These are phyloP conservation scores for Oncopodura yosiiana DNA, from an alignment of 1,140 invertebrate genomes.

Conservation along the genomic window DNA sequence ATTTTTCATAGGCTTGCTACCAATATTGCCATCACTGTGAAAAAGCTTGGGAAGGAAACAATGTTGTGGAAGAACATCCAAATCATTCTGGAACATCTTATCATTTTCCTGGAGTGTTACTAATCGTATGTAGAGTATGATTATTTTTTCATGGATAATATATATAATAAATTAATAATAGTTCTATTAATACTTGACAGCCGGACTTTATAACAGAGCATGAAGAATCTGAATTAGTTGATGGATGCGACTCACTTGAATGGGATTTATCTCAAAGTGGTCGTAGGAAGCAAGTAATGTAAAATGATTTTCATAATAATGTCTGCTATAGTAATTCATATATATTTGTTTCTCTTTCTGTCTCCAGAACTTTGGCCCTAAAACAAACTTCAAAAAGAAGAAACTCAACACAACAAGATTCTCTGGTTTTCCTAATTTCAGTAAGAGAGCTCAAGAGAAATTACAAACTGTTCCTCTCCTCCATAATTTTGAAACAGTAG, in stretches of 20 bases:
- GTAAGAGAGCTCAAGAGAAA: conserved; percentile 70
- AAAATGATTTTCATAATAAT: not conserved
- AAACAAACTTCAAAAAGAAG: conserved; percentile 94
- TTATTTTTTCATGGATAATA: too few relatives aligned
- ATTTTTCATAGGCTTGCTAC: too few relatives aligned
- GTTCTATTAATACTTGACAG: conserved; percentile 38
- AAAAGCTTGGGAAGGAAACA: conserved; percentile 56
- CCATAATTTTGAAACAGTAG: conserved; percentile 73
- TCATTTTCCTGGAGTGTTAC: conserved; percentile 58
- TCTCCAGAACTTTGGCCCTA: conserved; percentile 86
- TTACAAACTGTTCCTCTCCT: conserved; percentile 57
- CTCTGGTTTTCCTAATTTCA: conserved; percentile 73
- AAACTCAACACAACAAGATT: conserved; percentile 72
- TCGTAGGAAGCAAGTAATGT: conserved; percentile 70
- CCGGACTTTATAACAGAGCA: conserved; percentile 60
- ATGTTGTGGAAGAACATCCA: conserved; percentile 55
- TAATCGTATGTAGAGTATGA: conserved; percentile 44
- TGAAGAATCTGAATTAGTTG: conserved; percentile 60
- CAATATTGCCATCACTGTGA: conserved; percentile 67
- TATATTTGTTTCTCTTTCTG: conserved; percentile 29
- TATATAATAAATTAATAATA: too few relatives aligned
- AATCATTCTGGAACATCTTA: conserved; percentile 52
- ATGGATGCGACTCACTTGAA: conserved; percentile 63
- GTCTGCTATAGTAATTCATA: not conserved
- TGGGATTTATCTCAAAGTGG: conserved; percentile 94